A percentile compares a stretch with the other conserved stretches of the same genome.
Conservation (phyloP, 37 sponge, comb jelly and placozoan species). For the Chondrosia reniformis region DNA sequence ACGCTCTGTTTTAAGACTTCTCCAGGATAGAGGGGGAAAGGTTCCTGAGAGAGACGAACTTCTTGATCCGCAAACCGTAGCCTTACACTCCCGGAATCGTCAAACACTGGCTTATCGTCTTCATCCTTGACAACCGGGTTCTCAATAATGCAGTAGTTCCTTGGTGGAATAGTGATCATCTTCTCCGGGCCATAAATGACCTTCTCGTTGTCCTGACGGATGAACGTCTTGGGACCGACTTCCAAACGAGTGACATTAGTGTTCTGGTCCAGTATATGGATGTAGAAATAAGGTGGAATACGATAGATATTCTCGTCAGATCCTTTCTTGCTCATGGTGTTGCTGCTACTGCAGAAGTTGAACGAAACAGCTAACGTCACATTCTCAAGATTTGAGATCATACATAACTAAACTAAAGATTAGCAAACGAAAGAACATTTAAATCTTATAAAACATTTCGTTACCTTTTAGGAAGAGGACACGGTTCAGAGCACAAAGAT, state of each 20-base stretch:
- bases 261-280: slow-evolving; percentile 98
- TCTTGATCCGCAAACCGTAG: slow-evolving; percentile 97
- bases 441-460: too few relatives aligned
- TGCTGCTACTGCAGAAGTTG: too few relatives aligned
- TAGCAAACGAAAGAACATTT: too few relatives aligned
- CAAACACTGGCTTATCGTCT: slow-evolving; percentile 67
- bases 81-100: slow-evolving; percentile 86
- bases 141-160: slow-evolving; percentile 97
- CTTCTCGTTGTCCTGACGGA: slow-evolving; percentile 99
- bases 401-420: too few relatives aligned
- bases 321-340: slow-evolving; percentile 25
- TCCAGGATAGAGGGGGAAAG: slow-evolving; percentile 98
- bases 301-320: slow-evolving; percentile 86
- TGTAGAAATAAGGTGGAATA: slow-evolving; percentile 98
- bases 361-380: too few relatives aligned
- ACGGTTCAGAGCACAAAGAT: too few relatives aligned
- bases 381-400: too few relatives aligned
- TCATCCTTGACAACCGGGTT: slow-evolving; percentile 88
- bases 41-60: slow-evolving; percentile 94
- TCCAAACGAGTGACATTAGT: slow-evolving; percentile 89
- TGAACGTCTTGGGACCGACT: slow-evolving; percentile 93
- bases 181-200: slow-evolving; percentile 93
- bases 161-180: slow-evolving; percentile 98
- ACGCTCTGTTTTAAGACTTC: slow-evolving; percentile 85
- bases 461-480: too few relatives aligned